Conservation (phyloP, 2,113 vertebrate species). For the Myotis lucifugus region DNA sequence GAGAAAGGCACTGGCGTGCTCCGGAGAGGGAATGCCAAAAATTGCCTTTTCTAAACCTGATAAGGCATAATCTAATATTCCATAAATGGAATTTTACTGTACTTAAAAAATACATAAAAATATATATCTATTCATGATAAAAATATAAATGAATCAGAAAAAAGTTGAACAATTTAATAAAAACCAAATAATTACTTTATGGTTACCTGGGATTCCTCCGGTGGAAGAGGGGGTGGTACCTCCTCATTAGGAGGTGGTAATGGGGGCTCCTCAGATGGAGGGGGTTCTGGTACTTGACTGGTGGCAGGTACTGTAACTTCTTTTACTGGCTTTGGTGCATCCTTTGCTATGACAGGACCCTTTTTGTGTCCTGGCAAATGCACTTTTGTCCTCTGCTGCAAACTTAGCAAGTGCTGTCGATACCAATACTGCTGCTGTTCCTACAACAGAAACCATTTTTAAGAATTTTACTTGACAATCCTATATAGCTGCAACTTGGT, state of each 20-base stretch:
- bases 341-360: conserved; percentile 77
- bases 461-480: conserved; percentile 44
- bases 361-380: conserved; percentile 85
- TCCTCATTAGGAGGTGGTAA: conserved; percentile 91
- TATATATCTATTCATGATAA: not conserved
- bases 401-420: conserved; percentile 94
- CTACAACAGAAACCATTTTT: conserved; percentile 81
- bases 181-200: conserved; percentile 26
- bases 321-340: conserved; percentile 77
- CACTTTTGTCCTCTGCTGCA: conserved; percentile 90
- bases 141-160: not conserved
- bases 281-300: conserved; percentile 80
- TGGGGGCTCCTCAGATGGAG: conserved; percentile 86
- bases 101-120: not conserved
- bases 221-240: conserved; percentile 88
- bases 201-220: conserved; percentile 89
- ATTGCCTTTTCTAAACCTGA: not conserved
- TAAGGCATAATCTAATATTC: not conserved
- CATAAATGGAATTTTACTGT: conserved; percentile 12
- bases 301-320: conserved; percentile 76
- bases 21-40: not conserved
- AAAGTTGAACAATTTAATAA: not conserved
- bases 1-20: not conserved
- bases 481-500: not conserved
- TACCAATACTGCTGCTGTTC: conserved; percentile 98